Base-by-base conservation (phyloP, 1,140 invertebrate species). In the Copidosoma floridanum region DNA sequence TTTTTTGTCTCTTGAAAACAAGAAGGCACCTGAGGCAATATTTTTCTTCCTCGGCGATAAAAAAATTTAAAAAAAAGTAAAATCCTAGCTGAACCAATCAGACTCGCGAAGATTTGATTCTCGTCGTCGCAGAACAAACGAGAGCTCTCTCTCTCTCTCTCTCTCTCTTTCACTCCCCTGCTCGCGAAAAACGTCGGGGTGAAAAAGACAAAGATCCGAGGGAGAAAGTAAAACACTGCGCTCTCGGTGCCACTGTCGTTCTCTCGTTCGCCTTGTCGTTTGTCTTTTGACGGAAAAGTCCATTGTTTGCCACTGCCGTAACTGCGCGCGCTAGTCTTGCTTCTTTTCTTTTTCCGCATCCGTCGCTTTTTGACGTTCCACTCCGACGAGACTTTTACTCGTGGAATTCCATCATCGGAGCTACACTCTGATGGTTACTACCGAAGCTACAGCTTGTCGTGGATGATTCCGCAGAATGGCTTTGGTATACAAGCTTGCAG, bases 1-100 rank as follows among this genome's bases (percentile, higher is more conserved):
- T 26, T 24, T 52, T 40, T 29, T 5, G 29, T 6, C 54, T 47
- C 11, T 56, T 20, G 47, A 58, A 58, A 58, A 58, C 51, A 58
- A n/a, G n/a, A n/a, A 58, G 37, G 24, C 35, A 35, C 56, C 56
- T 58, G 51, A 51, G 43, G 56, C 47, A 58, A 58, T 58, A 58
- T 58, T 58, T 58, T 57, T 48, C 55, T 40, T 48, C 16, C n/a
- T 32, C 12, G 47, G 26, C 37, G 38, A 5, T 41, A 5, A 5
- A 41, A 5, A 10, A 41, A 10, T 12, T 32, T 8, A 32, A 12
- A 32, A 32, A 8, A 32, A 6, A 32, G 29, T 32, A 12, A 57
- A 48, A 57, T 41, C 37, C 46, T 41, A 44, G 23, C 11, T 14
- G 26, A 57, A 57, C 46, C 56, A 57, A 50, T 50, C 44, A 23